Percentiles rank a stretch among this genome's conserved stretches.
Evolutionary conservation across 2,113 vertebrate genomes (phyloP).

Genomic region (Sturnus vulgaris): DNA sequence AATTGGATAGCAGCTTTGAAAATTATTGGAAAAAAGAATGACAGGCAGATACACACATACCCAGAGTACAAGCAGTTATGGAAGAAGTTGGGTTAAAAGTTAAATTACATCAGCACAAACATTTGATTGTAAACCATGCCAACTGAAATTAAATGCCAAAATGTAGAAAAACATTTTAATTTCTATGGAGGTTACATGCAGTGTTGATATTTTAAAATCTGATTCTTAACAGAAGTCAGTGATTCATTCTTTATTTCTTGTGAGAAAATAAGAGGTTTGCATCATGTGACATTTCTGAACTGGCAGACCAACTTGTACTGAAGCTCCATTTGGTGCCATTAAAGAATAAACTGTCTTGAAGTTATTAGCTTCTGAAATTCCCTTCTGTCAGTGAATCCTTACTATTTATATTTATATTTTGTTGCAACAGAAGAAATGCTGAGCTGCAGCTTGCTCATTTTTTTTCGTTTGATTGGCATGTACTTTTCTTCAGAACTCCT

Average conservation of each 20-base stretch:
- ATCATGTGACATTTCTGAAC: slow-evolving; percentile 13
- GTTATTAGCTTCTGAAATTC: neutral
- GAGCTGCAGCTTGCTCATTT: neutral
- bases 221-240: slow-evolving; percentile 1
- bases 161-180: neutral
- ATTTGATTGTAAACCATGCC: neutral
- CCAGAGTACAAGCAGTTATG: neutral
- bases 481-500: neutral
- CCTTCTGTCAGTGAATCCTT: neutral
- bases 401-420: neutral
- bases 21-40: neutral
- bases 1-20: neutral
- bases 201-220: neutral
- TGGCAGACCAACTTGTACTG: slow-evolving; percentile 2
- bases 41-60: neutral
- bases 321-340: slow-evolving; percentile 21
- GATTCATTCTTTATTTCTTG: slow-evolving; percentile 6
- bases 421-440: neutral
- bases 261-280: neutral
- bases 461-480: neutral
- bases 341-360: slow-evolving; percentile 2
- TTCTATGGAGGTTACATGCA: neutral
- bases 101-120: neutral
- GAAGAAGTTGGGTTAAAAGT: neutral
- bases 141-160: neutral